Conservation (phyloP, 2,888 invertebrate species). For the Diloba caeruleocephala region DNA sequence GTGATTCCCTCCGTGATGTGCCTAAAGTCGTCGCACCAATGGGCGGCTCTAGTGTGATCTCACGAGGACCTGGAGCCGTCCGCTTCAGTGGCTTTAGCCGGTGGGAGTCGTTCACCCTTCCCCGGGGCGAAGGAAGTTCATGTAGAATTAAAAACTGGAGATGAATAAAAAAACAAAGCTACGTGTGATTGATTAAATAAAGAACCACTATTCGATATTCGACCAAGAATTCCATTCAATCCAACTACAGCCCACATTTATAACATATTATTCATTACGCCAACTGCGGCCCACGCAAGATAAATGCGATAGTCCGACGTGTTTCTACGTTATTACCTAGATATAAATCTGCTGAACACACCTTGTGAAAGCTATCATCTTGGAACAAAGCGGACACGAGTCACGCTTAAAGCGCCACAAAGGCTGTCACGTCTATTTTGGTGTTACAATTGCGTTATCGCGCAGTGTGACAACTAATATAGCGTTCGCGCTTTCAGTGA, state of each 20-base stretch:
- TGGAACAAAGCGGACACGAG: constrained; percentile 40
- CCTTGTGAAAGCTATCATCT: constrained; percentile 38
- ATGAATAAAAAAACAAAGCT: no score
- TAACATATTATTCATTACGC: constrained; percentile 47
- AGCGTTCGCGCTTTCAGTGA: constrained; percentile 12
- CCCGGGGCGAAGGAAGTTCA: no score
- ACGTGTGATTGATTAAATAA: no score
- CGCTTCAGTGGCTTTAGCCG: no score
- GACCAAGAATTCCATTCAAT: constrained; percentile 10
- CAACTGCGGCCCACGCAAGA: constrained; percentile 36
- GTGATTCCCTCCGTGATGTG: no score
- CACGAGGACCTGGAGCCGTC: no score
- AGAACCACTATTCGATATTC: constrained; percentile 12
- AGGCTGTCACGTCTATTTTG: constrained; percentile 42
- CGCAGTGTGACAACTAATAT: constrained; percentile 22
- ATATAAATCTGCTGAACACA: constrained; percentile 43
- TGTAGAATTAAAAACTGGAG: no score
- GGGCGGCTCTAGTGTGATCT: no score
- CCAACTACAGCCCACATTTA: constrained; percentile 11
- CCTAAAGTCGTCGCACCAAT: no score
- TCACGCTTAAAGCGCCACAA: constrained; percentile 36
- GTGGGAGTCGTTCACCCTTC: no score
- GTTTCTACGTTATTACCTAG: constrained; percentile 39
- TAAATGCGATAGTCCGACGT: constrained; percentile 41
- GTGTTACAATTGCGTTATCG: constrained; percentile 43